Base-by-base conservation (phyloP, 1,140 invertebrate genomes). In the Zaprionus gabonicus region DNA sequence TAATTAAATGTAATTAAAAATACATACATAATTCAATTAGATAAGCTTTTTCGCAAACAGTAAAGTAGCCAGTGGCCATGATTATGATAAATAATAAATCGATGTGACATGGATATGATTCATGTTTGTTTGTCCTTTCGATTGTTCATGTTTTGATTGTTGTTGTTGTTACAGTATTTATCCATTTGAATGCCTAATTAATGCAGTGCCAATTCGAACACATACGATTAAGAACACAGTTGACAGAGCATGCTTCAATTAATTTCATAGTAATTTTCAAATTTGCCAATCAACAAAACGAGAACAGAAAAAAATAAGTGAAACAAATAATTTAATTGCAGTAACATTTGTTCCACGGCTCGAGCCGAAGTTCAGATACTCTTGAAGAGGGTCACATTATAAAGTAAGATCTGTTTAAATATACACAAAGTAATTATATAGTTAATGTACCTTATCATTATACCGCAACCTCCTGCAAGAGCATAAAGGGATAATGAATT, bases 121-220 rank as follows among this genome's bases (percentile, higher is more conserved):
- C 73, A 41, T 74, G 53, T 64, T 31, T 53, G 25, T n/a, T 41
- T 46, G 7, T 17, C 28, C 41, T 51, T 17, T 41, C 13, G 20
- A 5, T 34, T 34, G 31, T 34, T 3, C 9, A 10, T 57, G n/a
- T 44, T 6, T 3, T 69, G 3, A 9, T 34, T 46, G 6, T 44
- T 6, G 4, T 69, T 49, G 27, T 62, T 51, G 23, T 51, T 36
- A 12, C 27, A 9, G 27, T 71, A 23, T 41, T 34, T 28, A 58
- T 56, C 7, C 10, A 62, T 31, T 57, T 76, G 63, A 53, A 60
- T 66, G 23, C 13, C 53, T 34, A 58, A 58, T 57, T 28, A 58
- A 76, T 65, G 60, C 34, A 41, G 83, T 87, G 84, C 84, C 84
- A 84, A 88, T 87, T 77, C 63, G 25, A 75, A 46, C 57, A 76